Evolutionary conservation across 2,888 invertebrate species (phyloP).

Genomic region (Pachymerium ferrugineum): DNA sequence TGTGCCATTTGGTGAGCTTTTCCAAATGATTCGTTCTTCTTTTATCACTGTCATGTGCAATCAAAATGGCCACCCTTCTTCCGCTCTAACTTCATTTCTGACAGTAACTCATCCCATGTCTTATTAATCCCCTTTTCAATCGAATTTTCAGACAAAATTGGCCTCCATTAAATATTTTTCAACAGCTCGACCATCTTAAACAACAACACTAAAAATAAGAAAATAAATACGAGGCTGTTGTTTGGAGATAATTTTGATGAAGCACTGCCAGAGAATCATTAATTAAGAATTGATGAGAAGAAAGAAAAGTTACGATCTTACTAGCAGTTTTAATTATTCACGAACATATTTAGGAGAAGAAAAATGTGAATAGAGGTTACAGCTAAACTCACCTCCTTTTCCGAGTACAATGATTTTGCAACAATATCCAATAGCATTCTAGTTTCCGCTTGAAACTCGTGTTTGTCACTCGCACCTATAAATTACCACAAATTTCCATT

Average conservation of each 20-base stretch:
- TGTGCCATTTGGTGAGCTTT: too few relatives aligned
- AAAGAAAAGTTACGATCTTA: background rate
- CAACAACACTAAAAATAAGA: background rate
- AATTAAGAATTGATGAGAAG: background rate
- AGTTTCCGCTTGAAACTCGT: constrained; percentile 96
- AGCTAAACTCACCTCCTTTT: constrained; percentile 69
- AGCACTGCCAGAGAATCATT: background rate
- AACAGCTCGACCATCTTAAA: background rate
- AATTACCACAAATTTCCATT: too few relatives aligned
- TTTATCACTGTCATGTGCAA: background rate
- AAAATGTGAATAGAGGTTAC: background rate
- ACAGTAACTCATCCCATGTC: background rate
- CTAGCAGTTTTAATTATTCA: constrained; percentile 7
- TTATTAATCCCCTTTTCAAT: background rate
- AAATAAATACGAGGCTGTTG: background rate
- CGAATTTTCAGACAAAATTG: background rate
- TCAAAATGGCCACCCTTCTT: background rate
- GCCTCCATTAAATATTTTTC: background rate
- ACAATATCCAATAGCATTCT: constrained; percentile 93
- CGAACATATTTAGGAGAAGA: too few relatives aligned
- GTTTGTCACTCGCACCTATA: constrained; percentile 59
- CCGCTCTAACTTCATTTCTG: background rate
- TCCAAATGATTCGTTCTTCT: background rate
- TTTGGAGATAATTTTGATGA: background rate
- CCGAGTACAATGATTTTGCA: constrained; percentile 92